Base-by-base conservation (phyloP, 2,888 invertebrate species). In the Scrobipalpa atriplicella region DNA sequence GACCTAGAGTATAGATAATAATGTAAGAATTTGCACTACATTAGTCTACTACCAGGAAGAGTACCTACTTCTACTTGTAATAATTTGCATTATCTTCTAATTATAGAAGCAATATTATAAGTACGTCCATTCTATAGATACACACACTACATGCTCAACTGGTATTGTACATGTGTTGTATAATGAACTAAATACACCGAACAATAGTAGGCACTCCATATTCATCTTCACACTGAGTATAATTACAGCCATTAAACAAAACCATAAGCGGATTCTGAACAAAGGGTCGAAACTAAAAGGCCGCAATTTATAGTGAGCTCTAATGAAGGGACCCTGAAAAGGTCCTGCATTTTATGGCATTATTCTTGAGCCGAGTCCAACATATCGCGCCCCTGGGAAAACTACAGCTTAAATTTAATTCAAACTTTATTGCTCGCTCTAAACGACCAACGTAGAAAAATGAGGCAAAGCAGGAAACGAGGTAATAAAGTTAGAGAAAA, bases 331-430 rank as follows among this genome's bases (percentile, higher is more conserved):
- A 75, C 75, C 68, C 75, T 78, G 47, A 29, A 51, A 62, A 52
- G 64, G 52, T 38, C 51, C 62, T 80, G 78, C 76, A 73, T 77
- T 78, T 81, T 81, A 80, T 80, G 80, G 78, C 79, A 71, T 79
- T 77, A 76, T 73, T 71, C 72, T 71, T 72, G 67, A 72, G 71
- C 71, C 19, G 47, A 16, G 52, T 62, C 62, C 21, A 43, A 56
- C 72, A 72, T 74, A 82, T 75, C 66, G 70, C 69, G 39, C 78
- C 71, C 72, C 63, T 52, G 77, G 75, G 78, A 68, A 68, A 78
- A 79, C 78, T 79, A 76, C 72, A 65, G 76, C 77, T 77, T 83
- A 78, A 83, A 81, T 83, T 78, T 78, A 78, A 80, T 80, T 73
- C 74, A 72, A 70, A 70, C 72, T 77, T 80, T 80, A 81, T 78